A percentile compares a stretch with the other conserved stretches of the same genome.
These are phyloP conservation scores for Bubo bubo DNA, from an alignment of 2,113 vertebrate species.

Conservation along the genomic window DNA sequence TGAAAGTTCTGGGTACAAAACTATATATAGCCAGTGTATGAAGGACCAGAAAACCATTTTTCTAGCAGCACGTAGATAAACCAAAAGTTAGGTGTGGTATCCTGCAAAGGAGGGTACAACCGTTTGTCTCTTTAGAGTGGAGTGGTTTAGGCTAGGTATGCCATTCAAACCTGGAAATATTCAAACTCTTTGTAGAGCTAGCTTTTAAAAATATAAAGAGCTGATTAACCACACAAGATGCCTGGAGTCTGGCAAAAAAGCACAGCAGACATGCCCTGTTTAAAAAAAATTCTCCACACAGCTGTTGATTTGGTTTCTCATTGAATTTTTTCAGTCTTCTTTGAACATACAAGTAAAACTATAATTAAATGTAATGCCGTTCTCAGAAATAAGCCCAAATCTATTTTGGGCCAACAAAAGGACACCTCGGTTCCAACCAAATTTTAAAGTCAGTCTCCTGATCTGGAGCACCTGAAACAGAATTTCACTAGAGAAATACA, in stretches of 20 bases:
- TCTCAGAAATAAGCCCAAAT: not conserved
- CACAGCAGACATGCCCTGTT: not conserved
- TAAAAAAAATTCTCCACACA: not conserved
- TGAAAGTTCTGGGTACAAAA: constrained; percentile 24
- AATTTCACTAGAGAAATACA: not conserved
- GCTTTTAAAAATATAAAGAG: not conserved
- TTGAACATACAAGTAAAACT: not conserved
- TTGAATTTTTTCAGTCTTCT: not conserved
- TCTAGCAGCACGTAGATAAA: constrained; percentile 11
- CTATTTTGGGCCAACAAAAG: not conserved
- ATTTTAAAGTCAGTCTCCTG: not conserved
- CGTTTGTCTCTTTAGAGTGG: not conserved
- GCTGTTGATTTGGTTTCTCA: not conserved
- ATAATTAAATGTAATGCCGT: not conserved
- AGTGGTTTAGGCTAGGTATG: not conserved
- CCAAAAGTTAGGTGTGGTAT: not conserved
- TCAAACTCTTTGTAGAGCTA: not conserved
- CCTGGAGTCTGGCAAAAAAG: not conserved
- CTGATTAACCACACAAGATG: not conserved
- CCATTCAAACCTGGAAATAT: not conserved
- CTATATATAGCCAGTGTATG: constrained; percentile 13
- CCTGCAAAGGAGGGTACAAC: not conserved
- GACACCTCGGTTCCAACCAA: not conserved
- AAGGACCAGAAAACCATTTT: constrained; percentile 57
- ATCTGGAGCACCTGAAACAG: not conserved